These are phyloP conservation scores for Pteruthius melanotis DNA, from an alignment of 2,113 vertebrate species.

Conservation along the genomic window DNA sequence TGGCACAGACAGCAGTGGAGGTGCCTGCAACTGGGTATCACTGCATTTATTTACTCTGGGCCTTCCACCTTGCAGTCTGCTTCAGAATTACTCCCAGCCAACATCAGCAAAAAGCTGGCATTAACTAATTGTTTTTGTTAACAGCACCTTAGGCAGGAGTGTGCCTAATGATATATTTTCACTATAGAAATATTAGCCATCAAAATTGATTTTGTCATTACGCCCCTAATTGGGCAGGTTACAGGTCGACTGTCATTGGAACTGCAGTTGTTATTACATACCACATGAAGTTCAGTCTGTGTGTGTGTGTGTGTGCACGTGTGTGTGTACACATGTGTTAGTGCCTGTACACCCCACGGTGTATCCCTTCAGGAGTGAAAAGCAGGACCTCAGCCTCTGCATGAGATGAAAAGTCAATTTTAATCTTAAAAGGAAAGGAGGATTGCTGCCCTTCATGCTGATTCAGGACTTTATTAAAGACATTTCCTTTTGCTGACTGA, in stretches of 20 bases:
- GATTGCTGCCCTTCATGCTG: conserved; percentile 30
- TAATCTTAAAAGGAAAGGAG: conserved; percentile 31
- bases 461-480: conserved; percentile 33
- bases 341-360: fast-evolving
- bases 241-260: neutral
- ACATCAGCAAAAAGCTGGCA: neutral
- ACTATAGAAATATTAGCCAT: neutral
- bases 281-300: neutral
- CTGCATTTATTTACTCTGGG: neutral
- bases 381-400: neutral
- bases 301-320: neutral
- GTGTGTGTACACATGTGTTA: neutral
- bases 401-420: conserved; percentile 27
- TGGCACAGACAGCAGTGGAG: neutral
- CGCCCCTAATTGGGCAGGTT: neutral
- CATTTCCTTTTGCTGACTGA: conserved; percentile 39
- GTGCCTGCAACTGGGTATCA: neutral
- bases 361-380: neutral
- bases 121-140: neutral
- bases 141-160: neutral
- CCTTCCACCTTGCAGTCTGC: neutral
- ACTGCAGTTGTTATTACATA: neutral
- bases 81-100: neutral
- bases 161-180: neutral
- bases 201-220: neutral